Evolutionary conservation across 2,797 vertebrate genomes (phyloP).

Genomic region (Macropodus opercularis): DNA sequence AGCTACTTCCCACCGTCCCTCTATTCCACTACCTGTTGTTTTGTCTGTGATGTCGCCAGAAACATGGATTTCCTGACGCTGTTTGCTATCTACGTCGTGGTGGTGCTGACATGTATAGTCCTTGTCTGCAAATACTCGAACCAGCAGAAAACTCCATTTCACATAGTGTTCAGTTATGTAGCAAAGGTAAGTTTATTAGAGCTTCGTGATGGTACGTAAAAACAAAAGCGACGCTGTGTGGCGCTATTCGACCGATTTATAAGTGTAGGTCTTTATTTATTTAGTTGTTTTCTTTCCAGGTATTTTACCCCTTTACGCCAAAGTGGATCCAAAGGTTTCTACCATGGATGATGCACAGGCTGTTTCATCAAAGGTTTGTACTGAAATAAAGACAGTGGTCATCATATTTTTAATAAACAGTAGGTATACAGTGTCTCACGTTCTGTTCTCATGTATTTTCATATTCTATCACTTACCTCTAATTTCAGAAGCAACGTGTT

Average conservation of each 20-base stretch:
- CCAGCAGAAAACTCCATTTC: slow-evolving; percentile 72
- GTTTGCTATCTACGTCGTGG: slow-evolving; percentile 83
- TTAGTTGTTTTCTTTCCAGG: slow-evolving; percentile 62
- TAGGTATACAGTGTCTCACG: not conserved
- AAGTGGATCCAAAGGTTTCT: slow-evolving; percentile 76
- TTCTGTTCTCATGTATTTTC: not conserved
- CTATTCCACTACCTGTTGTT: slow-evolving; percentile 60
- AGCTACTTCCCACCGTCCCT: slow-evolving; percentile 1
- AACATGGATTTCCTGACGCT: slow-evolving; percentile 93
- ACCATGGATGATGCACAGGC: slow-evolving; percentile 76
- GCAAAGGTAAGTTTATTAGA: slow-evolving; percentile 65
- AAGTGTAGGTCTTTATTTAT: too few relatives aligned
- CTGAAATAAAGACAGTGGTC: not conserved
- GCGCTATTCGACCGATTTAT: slow-evolving; percentile 25
- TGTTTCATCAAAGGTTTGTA: slow-evolving; percentile 90
- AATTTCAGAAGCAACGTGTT: slow-evolving; percentile 86
- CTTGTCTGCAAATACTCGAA: slow-evolving; percentile 83
- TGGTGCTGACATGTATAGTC: slow-evolving; percentile 75
- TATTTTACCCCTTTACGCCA: slow-evolving; percentile 81
- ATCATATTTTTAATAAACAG: not conserved
- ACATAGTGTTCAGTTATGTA: slow-evolving; percentile 37
- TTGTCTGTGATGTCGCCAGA: slow-evolving; percentile 27
- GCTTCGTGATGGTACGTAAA: not conserved
- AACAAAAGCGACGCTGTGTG: slow-evolving; percentile 7
- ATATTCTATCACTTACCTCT: slow-evolving; percentile 7